Conservation (phyloP, 2,113 vertebrate genomes). For the Thomomys bottae region DNA sequence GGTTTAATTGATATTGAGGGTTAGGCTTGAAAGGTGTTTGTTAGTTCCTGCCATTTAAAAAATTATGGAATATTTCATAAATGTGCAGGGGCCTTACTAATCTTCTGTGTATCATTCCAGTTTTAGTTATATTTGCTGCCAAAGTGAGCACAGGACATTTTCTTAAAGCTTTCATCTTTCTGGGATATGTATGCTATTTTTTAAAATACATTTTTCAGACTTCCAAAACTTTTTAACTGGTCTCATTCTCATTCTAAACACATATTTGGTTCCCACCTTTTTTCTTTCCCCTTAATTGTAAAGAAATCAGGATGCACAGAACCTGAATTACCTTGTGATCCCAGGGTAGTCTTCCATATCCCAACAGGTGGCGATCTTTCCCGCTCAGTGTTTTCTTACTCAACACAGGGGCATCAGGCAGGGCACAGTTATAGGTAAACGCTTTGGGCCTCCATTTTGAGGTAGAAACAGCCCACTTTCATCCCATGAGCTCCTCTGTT, state of each 20-base stretch:
- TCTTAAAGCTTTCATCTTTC: background rate
- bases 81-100: too few species aligned
- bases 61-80: too few species aligned
- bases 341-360: rapidly evolving
- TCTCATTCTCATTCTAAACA: background rate
- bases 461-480: background rate
- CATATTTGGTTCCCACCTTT: background rate
- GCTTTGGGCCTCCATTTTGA: too few species aligned
- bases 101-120: too few species aligned
- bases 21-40: too few species aligned
- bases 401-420: too few species aligned
- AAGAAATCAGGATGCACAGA: background rate
- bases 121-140: too few species aligned
- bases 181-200: background rate
- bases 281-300: background rate
- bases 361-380: background rate
- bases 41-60: too few species aligned
- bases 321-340: background rate
- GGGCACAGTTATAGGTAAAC: too few species aligned
- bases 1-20: too few species aligned
- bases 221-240: background rate
- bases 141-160: too few species aligned
- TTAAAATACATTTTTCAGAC: background rate
- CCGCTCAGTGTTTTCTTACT: too few species aligned
- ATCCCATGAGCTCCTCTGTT: background rate